Evolutionary conservation across 2,113 vertebrate genomes (phyloP).

Genomic region (Myotis brandtii): DNA sequence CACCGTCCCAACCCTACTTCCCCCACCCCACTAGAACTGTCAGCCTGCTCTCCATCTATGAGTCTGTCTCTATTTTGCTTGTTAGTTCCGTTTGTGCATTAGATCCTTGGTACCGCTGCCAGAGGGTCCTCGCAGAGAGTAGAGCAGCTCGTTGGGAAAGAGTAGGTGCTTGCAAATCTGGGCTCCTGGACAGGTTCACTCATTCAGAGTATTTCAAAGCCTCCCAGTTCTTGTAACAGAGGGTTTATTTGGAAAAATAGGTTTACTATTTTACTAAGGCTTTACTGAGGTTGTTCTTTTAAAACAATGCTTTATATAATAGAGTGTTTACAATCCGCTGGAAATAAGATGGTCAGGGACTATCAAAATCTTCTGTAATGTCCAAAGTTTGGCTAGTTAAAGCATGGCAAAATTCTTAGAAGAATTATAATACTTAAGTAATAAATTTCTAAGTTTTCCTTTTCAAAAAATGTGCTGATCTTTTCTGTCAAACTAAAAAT

Average conservation of each 20-base stretch:
- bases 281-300: not conserved
- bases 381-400: not conserved
- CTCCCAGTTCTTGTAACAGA: not conserved
- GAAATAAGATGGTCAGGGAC: not conserved
- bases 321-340: not conserved
- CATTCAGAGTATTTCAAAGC: not conserved
- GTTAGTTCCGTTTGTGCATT: not conserved
- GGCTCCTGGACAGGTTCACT: not conserved
- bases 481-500: not conserved
- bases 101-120: not conserved
- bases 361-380: not conserved
- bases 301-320: not conserved
- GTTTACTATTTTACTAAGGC: not conserved
- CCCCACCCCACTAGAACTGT: not conserved
- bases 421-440: not conserved
- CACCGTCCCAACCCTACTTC: too few species aligned
- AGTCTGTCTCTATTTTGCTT: not conserved
- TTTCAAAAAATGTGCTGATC: not conserved
- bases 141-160: not conserved
- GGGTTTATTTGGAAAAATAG: not conserved
- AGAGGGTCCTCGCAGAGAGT: accelerated
- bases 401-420: not conserved
- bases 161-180: not conserved
- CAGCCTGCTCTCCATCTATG: not conserved
- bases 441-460: not conserved